A percentile compares a stretch with the other conserved stretches of the same genome.
These are phyloP conservation scores for Opisthograptis luteolata DNA, from an alignment of 2,888 invertebrate genomes.

Conservation along the genomic window DNA sequence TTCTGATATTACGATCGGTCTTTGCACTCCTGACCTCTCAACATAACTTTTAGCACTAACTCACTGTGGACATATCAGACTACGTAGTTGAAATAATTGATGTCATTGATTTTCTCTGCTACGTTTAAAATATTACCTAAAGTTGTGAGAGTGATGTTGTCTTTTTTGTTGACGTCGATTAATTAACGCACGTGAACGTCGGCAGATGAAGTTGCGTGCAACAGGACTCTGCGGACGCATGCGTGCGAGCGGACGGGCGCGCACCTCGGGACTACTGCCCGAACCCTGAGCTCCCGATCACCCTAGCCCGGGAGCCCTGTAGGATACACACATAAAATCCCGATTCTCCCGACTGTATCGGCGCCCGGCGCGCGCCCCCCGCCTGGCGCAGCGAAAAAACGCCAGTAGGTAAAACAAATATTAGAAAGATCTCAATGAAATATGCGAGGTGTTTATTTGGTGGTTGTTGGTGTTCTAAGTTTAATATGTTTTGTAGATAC, in stretches of 20 bases:
- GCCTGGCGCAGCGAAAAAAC: constrained; percentile 42
- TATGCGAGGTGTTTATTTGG: constrained; percentile 27
- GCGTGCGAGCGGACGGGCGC: constrained; percentile 67
- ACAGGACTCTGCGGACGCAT: constrained; percentile 66
- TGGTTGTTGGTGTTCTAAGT: constrained; percentile 16
- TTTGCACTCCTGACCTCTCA: constrained; percentile 54
- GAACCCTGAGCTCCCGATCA: constrained; percentile 39
- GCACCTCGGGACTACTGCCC: constrained; percentile 63
- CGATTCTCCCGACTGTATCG: constrained; percentile 57
- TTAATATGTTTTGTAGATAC: background rate
- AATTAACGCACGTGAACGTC: constrained; percentile 23
- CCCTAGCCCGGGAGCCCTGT: constrained; percentile 39
- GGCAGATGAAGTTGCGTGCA: constrained; percentile 42
- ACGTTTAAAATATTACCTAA: background rate
- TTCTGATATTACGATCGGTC: constrained; percentile 44
- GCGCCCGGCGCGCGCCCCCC: constrained; percentile 54
- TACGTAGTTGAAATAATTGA: background rate
- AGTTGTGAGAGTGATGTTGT: background rate
- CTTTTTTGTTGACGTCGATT: constrained; percentile 18
- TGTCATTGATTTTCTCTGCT: background rate
- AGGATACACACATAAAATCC: constrained; percentile 42
- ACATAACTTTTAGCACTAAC: constrained; percentile 43
- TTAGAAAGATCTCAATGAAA: constrained; percentile 28
- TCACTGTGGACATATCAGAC: constrained; percentile 16
- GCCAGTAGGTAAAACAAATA: constrained; percentile 37